A percentile compares a stretch with the other conserved stretches of the same genome.
These are phyloP conservation scores for Cantharis lateralis DNA, from an alignment of 2,888 invertebrate species.

Conservation along the genomic window DNA sequence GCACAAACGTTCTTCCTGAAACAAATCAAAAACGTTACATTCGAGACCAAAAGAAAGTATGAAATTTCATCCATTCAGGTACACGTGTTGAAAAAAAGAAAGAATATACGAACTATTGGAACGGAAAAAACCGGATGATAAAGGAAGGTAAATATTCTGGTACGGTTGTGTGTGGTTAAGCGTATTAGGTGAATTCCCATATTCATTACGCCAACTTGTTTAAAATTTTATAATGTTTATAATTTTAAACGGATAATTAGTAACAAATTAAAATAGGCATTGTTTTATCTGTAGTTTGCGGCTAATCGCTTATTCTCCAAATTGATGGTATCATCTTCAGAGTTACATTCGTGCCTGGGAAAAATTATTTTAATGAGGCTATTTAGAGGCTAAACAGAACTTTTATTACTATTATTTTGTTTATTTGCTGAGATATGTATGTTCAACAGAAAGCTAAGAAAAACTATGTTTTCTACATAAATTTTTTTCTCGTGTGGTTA, in stretches of 20 bases:
- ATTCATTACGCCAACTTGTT: not conserved
- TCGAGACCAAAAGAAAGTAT: not conserved
- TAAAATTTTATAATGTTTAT: not conserved
- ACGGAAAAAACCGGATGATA: not conserved
- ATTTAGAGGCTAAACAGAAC: not conserved
- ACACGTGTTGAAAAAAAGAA: not conserved
- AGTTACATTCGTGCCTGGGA: not conserved
- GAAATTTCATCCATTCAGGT: not conserved
- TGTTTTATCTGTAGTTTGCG: not conserved
- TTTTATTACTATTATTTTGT: not conserved
- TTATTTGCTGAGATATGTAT: not conserved
- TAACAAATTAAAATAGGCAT: not conserved
- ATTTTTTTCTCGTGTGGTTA: not conserved
- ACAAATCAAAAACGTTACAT: constrained; percentile 14
- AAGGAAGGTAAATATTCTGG: not conserved
- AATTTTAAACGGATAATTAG: not conserved
- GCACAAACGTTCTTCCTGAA: constrained; percentile 71
- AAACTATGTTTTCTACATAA: not conserved
- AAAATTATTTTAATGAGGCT: not conserved
- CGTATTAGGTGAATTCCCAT: not conserved
- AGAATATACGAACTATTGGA: not conserved
- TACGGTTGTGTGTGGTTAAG: not conserved
- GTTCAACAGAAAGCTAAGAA: not conserved
- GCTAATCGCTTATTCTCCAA: not conserved
- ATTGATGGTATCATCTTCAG: not conserved